Evolutionary conservation across 2,113 vertebrate species (phyloP).

Genomic region (Piaya cayana): DNA sequence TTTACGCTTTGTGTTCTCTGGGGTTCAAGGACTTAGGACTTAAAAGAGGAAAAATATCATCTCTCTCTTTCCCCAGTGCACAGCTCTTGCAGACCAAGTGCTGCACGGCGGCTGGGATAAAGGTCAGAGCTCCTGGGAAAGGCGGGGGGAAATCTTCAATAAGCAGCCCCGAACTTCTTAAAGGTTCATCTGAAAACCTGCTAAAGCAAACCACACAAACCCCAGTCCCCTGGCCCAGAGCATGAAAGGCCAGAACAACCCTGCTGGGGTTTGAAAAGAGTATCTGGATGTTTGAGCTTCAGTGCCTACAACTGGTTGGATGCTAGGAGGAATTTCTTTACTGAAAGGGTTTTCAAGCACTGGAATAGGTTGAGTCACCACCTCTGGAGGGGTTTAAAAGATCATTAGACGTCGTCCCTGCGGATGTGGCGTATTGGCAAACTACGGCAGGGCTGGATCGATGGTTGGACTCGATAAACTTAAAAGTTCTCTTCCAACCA

Average conservation of each 20-base stretch:
- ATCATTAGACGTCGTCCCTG: too few relatives aligned
- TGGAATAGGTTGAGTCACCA: too few relatives aligned
- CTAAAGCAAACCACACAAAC: neutral
- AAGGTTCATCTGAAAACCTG: neutral
- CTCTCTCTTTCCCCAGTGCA: neutral
- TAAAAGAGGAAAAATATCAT: neutral
- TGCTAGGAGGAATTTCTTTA: too few relatives aligned
- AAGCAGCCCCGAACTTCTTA: neutral
- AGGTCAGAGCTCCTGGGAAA: neutral
- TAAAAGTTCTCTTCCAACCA: too few relatives aligned
- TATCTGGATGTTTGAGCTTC: neutral
- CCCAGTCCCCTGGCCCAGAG: accelerated
- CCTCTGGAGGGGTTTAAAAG: too few relatives aligned
- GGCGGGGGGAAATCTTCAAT: neutral
- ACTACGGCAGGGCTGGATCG: too few relatives aligned
- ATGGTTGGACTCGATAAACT: too few relatives aligned
- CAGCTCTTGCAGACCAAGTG: neutral
- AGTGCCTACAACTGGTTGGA: too few relatives aligned
- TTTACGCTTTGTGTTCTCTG: neutral
- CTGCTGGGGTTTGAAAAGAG: accelerated
- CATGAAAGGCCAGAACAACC: neutral
- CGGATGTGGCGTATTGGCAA: too few relatives aligned
- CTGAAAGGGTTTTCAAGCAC: too few relatives aligned
- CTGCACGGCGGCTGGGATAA: neutral
- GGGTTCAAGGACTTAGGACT: neutral